Evolutionary conservation across 2,113 vertebrate species (phyloP), one percentile per base, ranked within the genome.

Genomic region (Alethe castanea): DNA sequence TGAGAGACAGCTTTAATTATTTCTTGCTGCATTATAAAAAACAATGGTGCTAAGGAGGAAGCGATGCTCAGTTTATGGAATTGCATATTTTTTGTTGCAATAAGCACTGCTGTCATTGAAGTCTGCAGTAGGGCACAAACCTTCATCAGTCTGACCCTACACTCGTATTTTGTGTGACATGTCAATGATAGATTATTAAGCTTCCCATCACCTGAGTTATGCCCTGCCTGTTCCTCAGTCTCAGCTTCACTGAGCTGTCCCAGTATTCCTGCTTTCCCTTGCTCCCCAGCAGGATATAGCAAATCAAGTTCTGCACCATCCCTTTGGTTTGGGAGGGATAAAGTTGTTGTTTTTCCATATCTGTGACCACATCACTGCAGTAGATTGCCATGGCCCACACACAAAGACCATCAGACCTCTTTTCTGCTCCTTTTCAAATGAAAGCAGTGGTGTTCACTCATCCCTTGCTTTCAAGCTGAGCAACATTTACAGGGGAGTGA

Each of bases 141-240:
- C 28, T 76, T 65, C n/a, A 31, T 69, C 25, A 19, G 33, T 45
- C 40, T 48, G 29, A 72, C 14, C 28, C 19, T 59, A 18, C 8
- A 5, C 23, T 2, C 0, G 3, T 44, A 14, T 11, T 57, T 71
- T 35, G 19, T 70, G 42, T 61, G 72, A 53, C 14, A 0, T 7
- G 2, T 19, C 48, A 26, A 35, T n/a, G n/a, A 25, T 9, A n/a
- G 24, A 19, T 48, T 24, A 3, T 77, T 78, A 78, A 85, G 2
- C 44, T 81, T 23, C 48, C 20, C 1, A 2, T 38, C 26, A 28
- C 36, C 15, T 40, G 52, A 62, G 23, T 74, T 89, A 31, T 19
- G 45, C 33, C 28, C 15, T 74, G 40, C 19, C 38, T 2, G 2
- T 81, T 86, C 50, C 35, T 71, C 48, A 52, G 48, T 62, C 25